Percentiles rank a stretch among this genome's conserved stretches.
These are phyloP conservation scores for Phengaris arion DNA, from an alignment of 2,888 invertebrate genomes.

Conservation along the genomic window DNA sequence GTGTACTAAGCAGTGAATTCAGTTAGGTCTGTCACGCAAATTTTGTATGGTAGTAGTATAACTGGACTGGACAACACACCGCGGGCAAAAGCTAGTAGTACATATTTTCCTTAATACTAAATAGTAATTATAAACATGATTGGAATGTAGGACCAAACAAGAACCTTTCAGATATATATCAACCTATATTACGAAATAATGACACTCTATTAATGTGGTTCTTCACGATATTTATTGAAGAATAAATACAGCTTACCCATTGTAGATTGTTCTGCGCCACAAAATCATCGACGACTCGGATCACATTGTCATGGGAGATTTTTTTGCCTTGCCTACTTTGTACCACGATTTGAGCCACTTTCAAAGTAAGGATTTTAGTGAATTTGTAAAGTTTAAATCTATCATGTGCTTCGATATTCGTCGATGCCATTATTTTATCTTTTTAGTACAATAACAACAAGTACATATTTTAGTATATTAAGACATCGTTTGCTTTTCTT, in stretches of 20 bases:
- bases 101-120: constrained; percentile 45
- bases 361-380: constrained; percentile 91
- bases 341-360: constrained; percentile 94
- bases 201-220: too few relatives aligned
- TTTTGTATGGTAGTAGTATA: too few relatives aligned
- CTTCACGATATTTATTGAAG: not conserved
- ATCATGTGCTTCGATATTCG: constrained; percentile 57
- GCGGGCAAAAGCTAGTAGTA: too few relatives aligned
- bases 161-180: not conserved
- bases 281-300: constrained; percentile 54
- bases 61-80: too few relatives aligned
- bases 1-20: too few relatives aligned
- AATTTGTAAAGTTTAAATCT: constrained; percentile 89
- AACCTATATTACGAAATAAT: too few relatives aligned
- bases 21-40: too few relatives aligned
- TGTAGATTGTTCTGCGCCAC: constrained; percentile 54
- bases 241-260: constrained; percentile 54
- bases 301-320: constrained; percentile 68
- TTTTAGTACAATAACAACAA: not conserved
- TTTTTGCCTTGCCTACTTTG: constrained; percentile 94
- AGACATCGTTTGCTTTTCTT: not conserved
- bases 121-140: not conserved
- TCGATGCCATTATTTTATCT: constrained; percentile 53
- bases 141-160: not conserved
- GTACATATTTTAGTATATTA: not conserved